phyloP scores from a whole-genome alignment of 1,140 invertebrate species.

The Rhyzopertha dominica region DNA sequence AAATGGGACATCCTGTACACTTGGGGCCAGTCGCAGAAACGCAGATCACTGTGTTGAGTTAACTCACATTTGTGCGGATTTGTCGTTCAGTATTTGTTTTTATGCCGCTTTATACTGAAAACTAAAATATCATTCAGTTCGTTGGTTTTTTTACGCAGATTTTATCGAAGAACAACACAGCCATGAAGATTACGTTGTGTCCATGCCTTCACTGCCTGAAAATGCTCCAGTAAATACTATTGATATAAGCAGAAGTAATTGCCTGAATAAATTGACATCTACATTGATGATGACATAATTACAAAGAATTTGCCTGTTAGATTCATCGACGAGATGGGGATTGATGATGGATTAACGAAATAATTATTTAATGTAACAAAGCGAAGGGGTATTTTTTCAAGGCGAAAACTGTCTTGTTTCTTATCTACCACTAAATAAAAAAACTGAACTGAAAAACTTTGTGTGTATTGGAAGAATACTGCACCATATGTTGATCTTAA shows the following conservation, averaged over 20 bases:
- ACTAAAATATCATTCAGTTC: too few species aligned
- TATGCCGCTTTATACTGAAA: too few species aligned
- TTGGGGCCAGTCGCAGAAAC: too few species aligned
- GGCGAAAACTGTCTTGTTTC: slow-evolving; percentile 3
- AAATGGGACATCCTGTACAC: too few species aligned
- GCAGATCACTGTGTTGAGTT: too few species aligned
- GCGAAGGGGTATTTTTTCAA: not conserved
- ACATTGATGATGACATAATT: not conserved
- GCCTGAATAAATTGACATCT: not conserved
- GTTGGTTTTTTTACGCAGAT: too few species aligned
- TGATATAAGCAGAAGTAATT: not conserved
- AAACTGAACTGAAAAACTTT: not conserved
- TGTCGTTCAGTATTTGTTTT: too few species aligned
- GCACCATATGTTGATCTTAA: not conserved
- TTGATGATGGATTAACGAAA: slow-evolving; percentile 1
- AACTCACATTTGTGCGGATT: too few species aligned
- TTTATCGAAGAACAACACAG: too few species aligned
- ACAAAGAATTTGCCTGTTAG: not conserved
- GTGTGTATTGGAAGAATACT: not conserved
- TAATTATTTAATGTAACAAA: slow-evolving; percentile 2
- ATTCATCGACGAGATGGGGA: not conserved
- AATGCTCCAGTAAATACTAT: not conserved
- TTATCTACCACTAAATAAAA: slow-evolving; percentile 1
- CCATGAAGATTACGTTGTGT: too few species aligned
- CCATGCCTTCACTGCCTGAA: slow-evolving; percentile 1